Base-by-base conservation (phyloP, 2,888 invertebrate species). In the Malacosoma neustria region DNA sequence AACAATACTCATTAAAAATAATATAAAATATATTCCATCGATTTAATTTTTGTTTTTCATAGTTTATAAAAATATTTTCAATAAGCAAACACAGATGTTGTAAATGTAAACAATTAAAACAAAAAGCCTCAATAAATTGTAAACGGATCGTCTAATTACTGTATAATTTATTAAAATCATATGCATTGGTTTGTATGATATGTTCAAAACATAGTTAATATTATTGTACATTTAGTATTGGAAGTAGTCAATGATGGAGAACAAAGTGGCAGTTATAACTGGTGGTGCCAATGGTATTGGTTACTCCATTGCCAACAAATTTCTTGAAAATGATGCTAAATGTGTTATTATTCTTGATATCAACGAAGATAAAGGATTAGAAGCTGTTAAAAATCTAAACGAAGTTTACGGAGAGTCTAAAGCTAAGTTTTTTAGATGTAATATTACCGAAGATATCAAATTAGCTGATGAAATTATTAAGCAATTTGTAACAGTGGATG, bases 251-350 rank as follows among this genome's bases (percentile, higher is more conserved):
- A n/a, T 11, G 31, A 32, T 43, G 2, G 34, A 42, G 35, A 42
- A 46, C 15, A 51, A 49, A 44, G 39, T 45, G 4, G 48, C 43
- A 5, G 43, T 56, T 4, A 37, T 88, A 14, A 87, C 87, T 2
- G 87, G 88, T 1, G 87, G 71, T 14, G 84, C 84, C 1, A 61
- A 65, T 29, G 87, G 87, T 1, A 82, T 87, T 31, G 87, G 87
- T 0, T 63, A 70, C n/a, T 60, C 63, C 30, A 77, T 72, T 33
- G 71, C 70, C 2, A 60, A 62, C 4, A 69, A 71, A 41, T 63
- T 87, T 12, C 48, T 88, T 4, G 57, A 61, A 33, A 67, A 73
- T 42, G 80, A 77, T 9, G 56, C 43, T 1, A 50, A 45, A 43
- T 4, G 29, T 2, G 33, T 42, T 7, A 30, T 55, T 3, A 12